Evolutionary conservation across 2,888 invertebrate genomes (phyloP), one percentile per base, ranked within the genome.

Genomic region (Latrodectus elegans): DNA sequence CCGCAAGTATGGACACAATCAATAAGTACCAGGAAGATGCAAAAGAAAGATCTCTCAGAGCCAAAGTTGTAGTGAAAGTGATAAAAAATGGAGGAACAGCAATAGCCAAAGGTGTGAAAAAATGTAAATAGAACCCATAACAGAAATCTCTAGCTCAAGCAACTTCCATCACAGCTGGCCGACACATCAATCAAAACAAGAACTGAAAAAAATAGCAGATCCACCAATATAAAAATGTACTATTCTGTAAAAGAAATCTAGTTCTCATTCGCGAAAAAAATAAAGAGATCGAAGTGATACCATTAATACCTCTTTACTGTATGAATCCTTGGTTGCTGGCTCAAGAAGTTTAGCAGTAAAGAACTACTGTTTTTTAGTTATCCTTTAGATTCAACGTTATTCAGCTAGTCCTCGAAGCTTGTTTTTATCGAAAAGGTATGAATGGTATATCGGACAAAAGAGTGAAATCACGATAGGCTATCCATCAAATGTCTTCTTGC

Each of bases 231-330:
- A n/a, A 73, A 77, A 65, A 68, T 67, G 65, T 38, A 38, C 26
- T 65, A 72, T 83, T 83, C 75, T 71, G 77, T 72, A 73, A 77
- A 38, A 78, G 72, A 84, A 71, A 60, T n/a, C 52, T 9, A 73
- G 15, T 60, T 72, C 49, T 49, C 53, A 17, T 55, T 51, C 65
- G 67, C 49, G 52, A 51, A 78, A 78, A 84, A 84, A 77, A 73
- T 68, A 60, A 49, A 15, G 14, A 71, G 71, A 83, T 83, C 70
- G 71, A 83, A 76, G 73, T 78, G 71, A 72, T 84, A 78, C 55
- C 77, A 84, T 84, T 84, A 84, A 84, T 84, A 84, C 77, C 84
- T 77, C 84, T 84, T 84, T 84, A 84, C 77, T 73, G 77, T 65
- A 84, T 84, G 78, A 82, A 82, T 82, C 82, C 65, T 26, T 15